Conservation (phyloP, 1,140 invertebrate genomes). For the Sminthurinus signatus region DNA sequence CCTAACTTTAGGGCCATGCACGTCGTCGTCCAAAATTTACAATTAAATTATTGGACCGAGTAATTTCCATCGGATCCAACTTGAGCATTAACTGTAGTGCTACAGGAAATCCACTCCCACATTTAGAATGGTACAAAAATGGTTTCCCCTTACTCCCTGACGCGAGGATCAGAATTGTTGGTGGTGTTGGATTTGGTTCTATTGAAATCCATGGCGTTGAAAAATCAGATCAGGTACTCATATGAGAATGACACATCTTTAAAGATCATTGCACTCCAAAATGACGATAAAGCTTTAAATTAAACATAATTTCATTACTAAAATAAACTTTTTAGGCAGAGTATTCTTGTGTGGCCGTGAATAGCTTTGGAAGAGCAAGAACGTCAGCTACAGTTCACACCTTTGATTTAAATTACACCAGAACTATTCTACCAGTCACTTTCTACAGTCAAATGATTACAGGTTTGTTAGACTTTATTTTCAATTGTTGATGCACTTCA, state of each 20-base stretch:
- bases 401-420: slow-evolving; percentile 2
- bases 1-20: background rate
- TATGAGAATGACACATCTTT: no score
- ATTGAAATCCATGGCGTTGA: slow-evolving; percentile 6
- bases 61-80: background rate
- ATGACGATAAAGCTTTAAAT: no score
- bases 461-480: no score
- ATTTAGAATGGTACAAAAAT: slow-evolving; percentile 5
- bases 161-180: background rate
- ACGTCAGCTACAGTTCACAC: slow-evolving; percentile 8
- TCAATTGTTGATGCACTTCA: no score
- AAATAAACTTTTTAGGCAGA: no score
- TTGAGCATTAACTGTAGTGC: slow-evolving; percentile 13
- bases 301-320: no score
- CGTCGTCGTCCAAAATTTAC: slow-evolving; percentile 10
- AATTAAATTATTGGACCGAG: background rate
- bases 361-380: slow-evolving; percentile 8
- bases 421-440: background rate
- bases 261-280: no score
- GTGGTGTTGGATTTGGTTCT: slow-evolving; percentile 11
- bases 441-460: slow-evolving; percentile 19
- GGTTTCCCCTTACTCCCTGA: slow-evolving; percentile 1
- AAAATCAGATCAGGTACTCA: slow-evolving; percentile 15
- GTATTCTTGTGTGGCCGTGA: slow-evolving; percentile 5
- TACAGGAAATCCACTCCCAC: slow-evolving; percentile 1